Evolutionary conservation across 2,113 vertebrate genomes (phyloP).

Genomic region (Prietella phreatophila): DNA sequence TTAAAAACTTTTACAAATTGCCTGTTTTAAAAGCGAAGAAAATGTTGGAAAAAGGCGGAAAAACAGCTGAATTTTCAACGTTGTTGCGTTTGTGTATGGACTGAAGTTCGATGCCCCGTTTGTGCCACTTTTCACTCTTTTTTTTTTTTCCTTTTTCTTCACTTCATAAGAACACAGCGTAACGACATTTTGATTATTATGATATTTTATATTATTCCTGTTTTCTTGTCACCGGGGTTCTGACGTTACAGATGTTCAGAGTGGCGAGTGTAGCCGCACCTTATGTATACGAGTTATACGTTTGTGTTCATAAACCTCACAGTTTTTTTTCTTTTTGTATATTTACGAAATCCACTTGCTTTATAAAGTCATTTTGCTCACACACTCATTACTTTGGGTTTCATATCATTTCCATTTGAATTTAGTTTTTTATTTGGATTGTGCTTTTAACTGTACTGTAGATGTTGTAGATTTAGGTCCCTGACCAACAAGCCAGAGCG

Average conservation of each 20-base stretch:
- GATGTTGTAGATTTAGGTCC: not conserved
- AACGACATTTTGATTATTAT: not conserved
- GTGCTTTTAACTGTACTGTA: not conserved
- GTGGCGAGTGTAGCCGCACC: not conserved
- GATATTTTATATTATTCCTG: not conserved
- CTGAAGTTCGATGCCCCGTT: not conserved
- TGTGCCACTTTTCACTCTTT: not conserved
- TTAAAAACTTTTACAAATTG: conserved; percentile 5
- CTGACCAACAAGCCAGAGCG: not conserved
- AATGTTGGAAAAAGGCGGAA: not conserved
- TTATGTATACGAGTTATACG: conserved; percentile 17
- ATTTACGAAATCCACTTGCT: conserved; percentile 4
- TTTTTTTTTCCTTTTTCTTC: not conserved
- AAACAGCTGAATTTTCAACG: not conserved
- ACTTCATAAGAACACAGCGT: not conserved
- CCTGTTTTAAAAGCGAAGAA: not conserved
- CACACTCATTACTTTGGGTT: conserved; percentile 13
- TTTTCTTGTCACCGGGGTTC: not conserved
- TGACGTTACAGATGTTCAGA: not conserved
- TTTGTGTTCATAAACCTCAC: conserved; percentile 1
- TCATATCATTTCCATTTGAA: not conserved
- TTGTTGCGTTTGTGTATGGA: too few species aligned
- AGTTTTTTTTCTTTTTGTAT: conserved; percentile 19
- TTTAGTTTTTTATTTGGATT: not conserved
- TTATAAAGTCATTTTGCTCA: conserved; percentile 43